Base-by-base conservation (phyloP, 2,113 vertebrate genomes). In the Oreotragus oreotragus region DNA sequence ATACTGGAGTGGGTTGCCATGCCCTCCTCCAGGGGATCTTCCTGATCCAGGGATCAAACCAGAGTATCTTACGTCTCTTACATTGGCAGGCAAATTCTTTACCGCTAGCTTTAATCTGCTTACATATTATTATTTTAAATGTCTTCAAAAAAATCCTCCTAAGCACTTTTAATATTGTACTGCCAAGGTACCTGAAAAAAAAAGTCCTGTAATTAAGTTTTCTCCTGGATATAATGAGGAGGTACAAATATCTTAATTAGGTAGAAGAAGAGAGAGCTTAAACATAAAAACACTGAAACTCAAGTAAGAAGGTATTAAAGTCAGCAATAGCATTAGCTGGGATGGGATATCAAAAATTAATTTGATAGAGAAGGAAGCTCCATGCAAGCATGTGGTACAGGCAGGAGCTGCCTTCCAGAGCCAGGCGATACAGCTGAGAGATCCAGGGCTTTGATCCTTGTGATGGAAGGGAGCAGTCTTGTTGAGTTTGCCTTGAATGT, bases 331-430 rank as follows among this genome's bases (percentile, higher is more conserved):
- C 90, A 6, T 73, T 19, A 57, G n/a, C 36, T 8, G 90, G 11
- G 7, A 12, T 36, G 2, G 15, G 53, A 2, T 9, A 7, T 28
- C 3, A 33, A n/a, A 36, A 60, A n/a, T 36, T 0, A 25, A 36
- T 36, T 13, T 9, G 33, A 43, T 25, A 36, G 36, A 6, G 17
- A 84, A 47, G 19, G 23, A 3, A 4, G 5, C 16, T n/a, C 51
- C 12, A 3, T 6, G 0, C 1, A 19, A 45, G 9, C 0, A 3
- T 39, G 45, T 0, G 1, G 0, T 4, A 0, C 0, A 7, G 25
- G 8, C 3, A 7, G 8, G 49, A 43, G 43, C 73, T 5, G 2
- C 21, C 23, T 1, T 3, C 3, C 4, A 7, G 28, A 12, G 25
- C 53, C 16, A 3, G 33, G 6, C 0, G 1, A 23, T 12, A 19